phyloP scores from a whole-genome alignment of 2,888 invertebrate species.

The Trichopoda pennipes region DNA sequence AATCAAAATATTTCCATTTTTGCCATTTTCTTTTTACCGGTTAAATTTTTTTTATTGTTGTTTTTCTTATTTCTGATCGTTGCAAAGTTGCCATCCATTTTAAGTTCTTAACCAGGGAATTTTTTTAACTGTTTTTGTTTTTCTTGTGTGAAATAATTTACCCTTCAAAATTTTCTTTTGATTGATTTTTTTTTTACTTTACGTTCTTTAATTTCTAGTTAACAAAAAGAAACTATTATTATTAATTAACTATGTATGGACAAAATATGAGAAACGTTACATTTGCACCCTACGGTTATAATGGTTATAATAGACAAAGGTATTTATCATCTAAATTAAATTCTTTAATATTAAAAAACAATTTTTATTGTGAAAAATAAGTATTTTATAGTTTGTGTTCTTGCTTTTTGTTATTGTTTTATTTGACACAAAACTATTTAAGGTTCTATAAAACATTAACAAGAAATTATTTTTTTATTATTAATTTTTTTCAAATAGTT shows the following conservation, averaged over 20 bases:
- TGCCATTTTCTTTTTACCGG: slow-evolving; percentile 49
- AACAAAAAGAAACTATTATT: slow-evolving; percentile 49
- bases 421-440: no score
- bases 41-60: slow-evolving; percentile 30
- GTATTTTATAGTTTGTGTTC: background rate
- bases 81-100: slow-evolving; percentile 21
- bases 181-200: slow-evolving; percentile 43
- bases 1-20: slow-evolving; percentile 9
- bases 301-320: slow-evolving; percentile 75
- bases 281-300: slow-evolving; percentile 74
- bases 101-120: background rate
- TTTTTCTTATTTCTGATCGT: slow-evolving; percentile 34
- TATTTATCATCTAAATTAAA: slow-evolving; percentile 71
- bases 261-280: slow-evolving; percentile 74
- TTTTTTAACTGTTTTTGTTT: background rate
- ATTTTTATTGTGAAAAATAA: slow-evolving; percentile 5
- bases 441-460: no score
- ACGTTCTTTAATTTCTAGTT: slow-evolving; percentile 65
- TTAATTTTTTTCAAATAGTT: no score
- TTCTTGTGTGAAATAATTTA: background rate
- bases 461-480: no score
- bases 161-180: slow-evolving; percentile 40
- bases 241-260: slow-evolving; percentile 72
- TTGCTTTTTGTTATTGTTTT: no score
- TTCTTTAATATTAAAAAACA: slow-evolving; percentile 33